Percentiles rank a stretch among this genome's conserved stretches.
These are phyloP conservation scores for Carterocephalus palaemon DNA, from an alignment of 2,888 invertebrate genomes.

Conservation along the genomic window DNA sequence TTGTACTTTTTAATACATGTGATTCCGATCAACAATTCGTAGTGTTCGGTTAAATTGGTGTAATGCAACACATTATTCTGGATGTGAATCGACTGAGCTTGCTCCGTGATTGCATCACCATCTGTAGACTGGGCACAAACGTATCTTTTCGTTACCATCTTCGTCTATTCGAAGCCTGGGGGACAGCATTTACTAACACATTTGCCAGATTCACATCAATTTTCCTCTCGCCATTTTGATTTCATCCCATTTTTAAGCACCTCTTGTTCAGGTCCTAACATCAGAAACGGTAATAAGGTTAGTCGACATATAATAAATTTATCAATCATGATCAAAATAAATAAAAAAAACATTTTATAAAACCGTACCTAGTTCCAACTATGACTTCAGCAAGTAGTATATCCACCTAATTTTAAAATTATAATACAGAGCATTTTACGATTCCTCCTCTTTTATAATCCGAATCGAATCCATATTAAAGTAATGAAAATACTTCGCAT, in stretches of 20 bases:
- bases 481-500: constrained; percentile 4
- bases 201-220: constrained; percentile 25
- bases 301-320: too few relatives aligned
- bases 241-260: constrained; percentile 25
- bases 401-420: too few relatives aligned
- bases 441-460: background rate
- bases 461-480: background rate
- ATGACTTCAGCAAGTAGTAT: too few relatives aligned
- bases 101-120: constrained; percentile 17
- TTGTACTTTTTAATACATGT: constrained; percentile 31
- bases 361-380: too few relatives aligned
- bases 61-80: constrained; percentile 7
- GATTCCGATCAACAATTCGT: constrained; percentile 29
- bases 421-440: too few relatives aligned
- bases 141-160: constrained; percentile 14
- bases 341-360: too few relatives aligned
- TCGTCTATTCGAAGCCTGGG: constrained; percentile 35
- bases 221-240: constrained; percentile 28
- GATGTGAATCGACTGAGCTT: constrained; percentile 19
- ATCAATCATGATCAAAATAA: too few relatives aligned
- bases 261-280: too few relatives aligned
- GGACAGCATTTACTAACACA: constrained; percentile 53
- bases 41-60: constrained; percentile 25
- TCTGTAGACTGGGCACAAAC: constrained; percentile 19
- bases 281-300: too few relatives aligned